A percentile compares a stretch with the other conserved stretches of the same genome.
Evolutionary conservation across 2,113 vertebrate species (phyloP).

Genomic region (Microtus richardsoni): DNA sequence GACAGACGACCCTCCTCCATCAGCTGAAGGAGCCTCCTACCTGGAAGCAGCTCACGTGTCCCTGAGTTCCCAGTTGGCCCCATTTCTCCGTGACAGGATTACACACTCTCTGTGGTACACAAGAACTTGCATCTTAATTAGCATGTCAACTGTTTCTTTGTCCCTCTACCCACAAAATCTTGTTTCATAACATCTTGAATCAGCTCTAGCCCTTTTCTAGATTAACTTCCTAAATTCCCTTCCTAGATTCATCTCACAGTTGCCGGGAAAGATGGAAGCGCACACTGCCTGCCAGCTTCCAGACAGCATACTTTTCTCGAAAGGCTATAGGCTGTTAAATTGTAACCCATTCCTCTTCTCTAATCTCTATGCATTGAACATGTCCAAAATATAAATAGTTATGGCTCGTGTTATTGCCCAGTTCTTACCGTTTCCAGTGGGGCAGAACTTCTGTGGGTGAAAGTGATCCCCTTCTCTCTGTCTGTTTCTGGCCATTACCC

Average conservation of each 20-base stretch:
- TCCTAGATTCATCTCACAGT: slow-evolving; percentile 45
- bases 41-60: background rate
- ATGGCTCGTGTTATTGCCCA: slow-evolving; percentile 72
- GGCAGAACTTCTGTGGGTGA: slow-evolving; percentile 71
- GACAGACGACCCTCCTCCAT: no score
- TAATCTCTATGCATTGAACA: slow-evolving; percentile 76
- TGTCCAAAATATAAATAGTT: slow-evolving; percentile 78
- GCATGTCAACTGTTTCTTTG: background rate
- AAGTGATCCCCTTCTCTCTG: slow-evolving; percentile 65
- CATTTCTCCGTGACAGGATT: background rate
- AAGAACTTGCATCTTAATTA: background rate
- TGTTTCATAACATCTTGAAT: slow-evolving; percentile 37
- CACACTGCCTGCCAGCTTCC: slow-evolving; percentile 45
- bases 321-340: slow-evolving; percentile 74
- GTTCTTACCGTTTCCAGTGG: slow-evolving; percentile 66
- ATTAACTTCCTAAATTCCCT: slow-evolving; percentile 51
- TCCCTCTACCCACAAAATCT: background rate
- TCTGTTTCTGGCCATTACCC: slow-evolving; percentile 45
- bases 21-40: background rate
- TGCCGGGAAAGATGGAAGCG: slow-evolving; percentile 23
- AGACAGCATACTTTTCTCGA: slow-evolving; percentile 70
- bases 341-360: slow-evolving; percentile 75
- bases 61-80: background rate
- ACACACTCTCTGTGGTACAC: background rate
- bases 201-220: slow-evolving; percentile 49